Percentiles rank a stretch among this genome's conserved stretches.
Evolutionary conservation across 2,888 invertebrate genomes (phyloP).

Genomic region (Hipparchia semele): DNA sequence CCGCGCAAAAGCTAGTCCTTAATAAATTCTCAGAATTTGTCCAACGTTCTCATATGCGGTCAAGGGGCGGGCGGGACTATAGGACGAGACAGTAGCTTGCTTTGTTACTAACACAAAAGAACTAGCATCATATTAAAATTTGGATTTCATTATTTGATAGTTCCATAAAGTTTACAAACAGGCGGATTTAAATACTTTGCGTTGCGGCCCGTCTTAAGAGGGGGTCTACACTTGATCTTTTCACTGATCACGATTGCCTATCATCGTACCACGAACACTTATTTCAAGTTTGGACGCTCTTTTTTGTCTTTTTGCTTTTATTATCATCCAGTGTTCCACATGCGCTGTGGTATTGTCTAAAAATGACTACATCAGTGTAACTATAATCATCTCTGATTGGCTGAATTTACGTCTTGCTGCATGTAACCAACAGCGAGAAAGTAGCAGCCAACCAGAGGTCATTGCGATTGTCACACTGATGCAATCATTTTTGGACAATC

Average conservation of each 20-base stretch:
- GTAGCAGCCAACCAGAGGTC: too few species aligned
- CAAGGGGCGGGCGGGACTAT: constrained; percentile 10
- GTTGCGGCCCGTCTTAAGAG: background rate
- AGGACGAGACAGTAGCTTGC: constrained; percentile 2
- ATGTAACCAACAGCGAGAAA: too few species aligned
- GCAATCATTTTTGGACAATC: too few species aligned
- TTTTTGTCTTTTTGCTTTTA: background rate
- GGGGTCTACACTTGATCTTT: background rate
- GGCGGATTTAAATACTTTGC: background rate
- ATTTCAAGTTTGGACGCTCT: background rate
- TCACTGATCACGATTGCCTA: background rate
- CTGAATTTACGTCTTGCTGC: too few species aligned
- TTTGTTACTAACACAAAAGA: background rate
- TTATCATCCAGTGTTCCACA: background rate
- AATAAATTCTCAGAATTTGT: background rate
- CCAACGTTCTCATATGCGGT: background rate
- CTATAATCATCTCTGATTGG: too few species aligned
- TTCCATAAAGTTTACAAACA: background rate
- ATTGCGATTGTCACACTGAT: too few species aligned
- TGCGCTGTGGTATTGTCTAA: background rate
- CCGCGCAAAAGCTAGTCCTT: too few species aligned
- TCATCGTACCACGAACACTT: background rate
- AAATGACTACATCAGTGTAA: too few species aligned
- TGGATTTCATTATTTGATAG: constrained; percentile 3
- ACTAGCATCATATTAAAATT: background rate